phyloP scores from a whole-genome alignment of 2,113 vertebrate species.

The Upupa epops region DNA sequence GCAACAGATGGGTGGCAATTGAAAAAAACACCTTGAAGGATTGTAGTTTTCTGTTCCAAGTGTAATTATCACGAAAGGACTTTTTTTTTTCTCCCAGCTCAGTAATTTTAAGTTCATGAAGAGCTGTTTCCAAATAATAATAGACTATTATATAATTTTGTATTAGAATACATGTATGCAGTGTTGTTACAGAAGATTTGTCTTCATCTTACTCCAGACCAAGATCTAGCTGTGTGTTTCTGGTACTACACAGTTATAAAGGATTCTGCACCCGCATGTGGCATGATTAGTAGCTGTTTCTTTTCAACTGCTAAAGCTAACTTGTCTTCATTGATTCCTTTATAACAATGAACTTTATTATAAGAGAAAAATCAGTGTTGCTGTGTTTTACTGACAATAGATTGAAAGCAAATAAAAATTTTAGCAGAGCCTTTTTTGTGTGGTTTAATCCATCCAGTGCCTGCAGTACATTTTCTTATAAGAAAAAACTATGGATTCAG shows the following conservation, averaged over 20 bases:
- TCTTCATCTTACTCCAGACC: background rate
- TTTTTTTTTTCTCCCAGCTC: background rate
- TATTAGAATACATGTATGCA: background rate
- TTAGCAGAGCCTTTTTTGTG: background rate
- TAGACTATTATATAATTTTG: background rate
- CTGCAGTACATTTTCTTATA: background rate
- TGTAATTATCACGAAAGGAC: background rate
- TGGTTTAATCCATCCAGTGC: background rate
- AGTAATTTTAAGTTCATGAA: background rate
- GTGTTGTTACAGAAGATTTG: background rate
- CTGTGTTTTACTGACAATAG: background rate
- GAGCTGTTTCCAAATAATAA: background rate
- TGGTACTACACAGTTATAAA: background rate
- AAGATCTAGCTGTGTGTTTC: background rate
- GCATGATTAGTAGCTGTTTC: background rate
- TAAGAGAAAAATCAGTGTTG: background rate
- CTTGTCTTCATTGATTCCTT: background rate
- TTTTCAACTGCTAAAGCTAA: background rate
- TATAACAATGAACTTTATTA: background rate
- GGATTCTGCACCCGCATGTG: background rate
- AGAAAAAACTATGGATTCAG: background rate
- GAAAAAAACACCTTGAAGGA: background rate
- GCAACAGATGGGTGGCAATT: background rate
- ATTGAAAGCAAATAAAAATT: background rate
- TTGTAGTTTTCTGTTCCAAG: background rate